These are phyloP conservation scores for Antitype chi DNA, from an alignment of 2,888 invertebrate species.

Conservation along the genomic window DNA sequence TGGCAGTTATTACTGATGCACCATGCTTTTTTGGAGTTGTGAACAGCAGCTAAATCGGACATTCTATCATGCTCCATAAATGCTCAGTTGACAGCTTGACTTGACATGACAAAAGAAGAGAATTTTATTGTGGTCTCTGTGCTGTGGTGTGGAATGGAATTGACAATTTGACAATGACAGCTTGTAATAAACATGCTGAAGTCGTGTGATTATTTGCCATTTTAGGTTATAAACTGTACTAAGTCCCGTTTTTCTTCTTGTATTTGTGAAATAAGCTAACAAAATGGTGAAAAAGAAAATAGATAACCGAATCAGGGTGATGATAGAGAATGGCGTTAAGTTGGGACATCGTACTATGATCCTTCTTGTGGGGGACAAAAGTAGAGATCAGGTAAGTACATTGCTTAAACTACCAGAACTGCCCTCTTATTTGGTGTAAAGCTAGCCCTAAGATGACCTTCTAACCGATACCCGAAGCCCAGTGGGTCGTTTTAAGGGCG, in stretches of 20 bases:
- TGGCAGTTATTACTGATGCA: no score
- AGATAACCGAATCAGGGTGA: slow-evolving; percentile 97
- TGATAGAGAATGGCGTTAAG: slow-evolving; percentile 99
- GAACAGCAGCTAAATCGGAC: no score
- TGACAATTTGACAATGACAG: slow-evolving; percentile 10
- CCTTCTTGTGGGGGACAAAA: slow-evolving; percentile 98
- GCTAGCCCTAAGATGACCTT: no score
- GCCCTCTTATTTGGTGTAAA: neutral
- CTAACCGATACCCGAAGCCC: neutral
- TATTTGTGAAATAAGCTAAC: slow-evolving; percentile 35
- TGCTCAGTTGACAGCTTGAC: no score
- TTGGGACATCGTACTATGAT: slow-evolving; percentile 98
- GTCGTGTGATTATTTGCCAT: slow-evolving; percentile 51
- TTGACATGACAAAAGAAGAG: no score
- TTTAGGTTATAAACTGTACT: slow-evolving; percentile 73
- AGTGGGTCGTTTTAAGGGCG: no score
- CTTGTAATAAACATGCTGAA: slow-evolving; percentile 48
- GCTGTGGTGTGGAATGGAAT: neutral
- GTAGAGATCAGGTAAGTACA: slow-evolving; percentile 95
- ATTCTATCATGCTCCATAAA: no score
- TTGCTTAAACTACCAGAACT: neutral
- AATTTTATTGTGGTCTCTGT: no score
- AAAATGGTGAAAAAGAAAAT: slow-evolving; percentile 98
- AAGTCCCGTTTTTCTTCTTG: slow-evolving; percentile 24
- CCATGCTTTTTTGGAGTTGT: no score